Evolutionary conservation across 1,140 invertebrate species (phyloP).

Genomic region (Drosophila neocordata): DNA sequence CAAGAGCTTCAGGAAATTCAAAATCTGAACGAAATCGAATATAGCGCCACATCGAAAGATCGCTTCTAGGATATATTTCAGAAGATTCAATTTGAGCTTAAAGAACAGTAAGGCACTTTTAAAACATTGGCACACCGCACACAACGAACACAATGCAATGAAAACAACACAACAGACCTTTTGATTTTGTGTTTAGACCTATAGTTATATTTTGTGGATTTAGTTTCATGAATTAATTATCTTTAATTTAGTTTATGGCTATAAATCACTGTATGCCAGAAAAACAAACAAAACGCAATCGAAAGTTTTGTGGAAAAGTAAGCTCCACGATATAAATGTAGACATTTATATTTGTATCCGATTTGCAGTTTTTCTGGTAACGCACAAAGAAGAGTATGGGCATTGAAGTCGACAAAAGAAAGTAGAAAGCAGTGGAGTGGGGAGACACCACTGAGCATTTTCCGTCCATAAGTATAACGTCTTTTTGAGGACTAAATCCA

Average conservation of each 20-base stretch:
- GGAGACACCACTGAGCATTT: conserved; percentile 1
- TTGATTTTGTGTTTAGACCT: conserved; percentile 39
- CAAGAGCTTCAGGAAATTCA: conserved; percentile 95
- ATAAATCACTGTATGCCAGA: neutral
- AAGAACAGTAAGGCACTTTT: conserved; percentile 48
- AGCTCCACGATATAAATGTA: neutral
- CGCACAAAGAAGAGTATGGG: neutral
- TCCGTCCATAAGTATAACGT: conserved; percentile 43
- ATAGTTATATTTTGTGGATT: conserved; percentile 31
- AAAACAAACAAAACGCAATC: neutral
- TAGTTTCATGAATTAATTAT: conserved; percentile 38
- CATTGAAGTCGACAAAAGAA: neutral
- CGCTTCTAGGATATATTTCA: conserved; percentile 87
- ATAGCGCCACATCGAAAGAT: conserved; percentile 88
- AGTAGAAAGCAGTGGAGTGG: neutral
- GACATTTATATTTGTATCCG: neutral
- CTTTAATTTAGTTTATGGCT: conserved; percentile 33
- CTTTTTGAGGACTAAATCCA: conserved; percentile 13
- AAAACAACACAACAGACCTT: conserved; percentile 37
- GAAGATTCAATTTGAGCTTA: conserved; percentile 80
- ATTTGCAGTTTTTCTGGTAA: neutral
- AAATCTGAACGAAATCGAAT: conserved; percentile 91
- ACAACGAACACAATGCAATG: conserved; percentile 61
- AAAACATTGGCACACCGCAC: conserved; percentile 24
- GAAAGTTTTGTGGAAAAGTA: neutral